Conservation (phyloP, 53 echinoderm and acorn worm genomes). For the Holothuria scabra region DNA sequence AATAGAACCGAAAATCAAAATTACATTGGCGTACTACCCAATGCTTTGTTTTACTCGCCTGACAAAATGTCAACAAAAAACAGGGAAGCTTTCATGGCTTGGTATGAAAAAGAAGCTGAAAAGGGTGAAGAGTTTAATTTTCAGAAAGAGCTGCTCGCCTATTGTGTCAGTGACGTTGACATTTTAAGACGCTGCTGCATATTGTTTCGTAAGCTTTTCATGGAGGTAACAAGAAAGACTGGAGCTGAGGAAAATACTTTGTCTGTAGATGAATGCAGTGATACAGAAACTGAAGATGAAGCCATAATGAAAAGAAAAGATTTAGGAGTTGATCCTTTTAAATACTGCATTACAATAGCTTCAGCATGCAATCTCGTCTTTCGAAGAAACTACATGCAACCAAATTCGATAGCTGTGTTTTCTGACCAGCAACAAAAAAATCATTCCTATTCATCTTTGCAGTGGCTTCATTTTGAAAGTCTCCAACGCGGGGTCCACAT, state of each 20-base stretch:
- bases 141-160: conserved; percentile 33
- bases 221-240: conserved; percentile 12
- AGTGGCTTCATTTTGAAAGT: conserved; percentile 31
- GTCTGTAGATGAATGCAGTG: too few species aligned
- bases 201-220: conserved; percentile 30
- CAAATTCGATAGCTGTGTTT: conserved; percentile 43
- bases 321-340: conserved; percentile 64
- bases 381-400: conserved; percentile 43
- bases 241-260: background rate
- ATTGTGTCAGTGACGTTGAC: too few species aligned
- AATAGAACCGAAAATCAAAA: conserved; percentile 34
- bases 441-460: conserved; percentile 26
- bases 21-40: conserved; percentile 45
- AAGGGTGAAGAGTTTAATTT: conserved; percentile 35
- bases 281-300: too few species aligned
- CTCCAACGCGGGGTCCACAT: conserved; percentile 28
- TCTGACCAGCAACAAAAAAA: conserved; percentile 10
- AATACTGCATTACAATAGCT: conserved; percentile 66
- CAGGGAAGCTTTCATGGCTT: conserved; percentile 35
- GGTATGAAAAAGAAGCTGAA: conserved; percentile 39
- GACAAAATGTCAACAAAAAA: conserved; percentile 18
- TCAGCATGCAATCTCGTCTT: conserved; percentile 61
- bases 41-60: conserved; percentile 33
- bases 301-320: too few species aligned
- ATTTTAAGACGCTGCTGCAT: conserved; percentile 46